A percentile compares a stretch with the other conserved stretches of the same genome.
These are phyloP conservation scores for Bubalus kerabau DNA, from an alignment of 2,113 vertebrate genomes.

Conservation along the genomic window DNA sequence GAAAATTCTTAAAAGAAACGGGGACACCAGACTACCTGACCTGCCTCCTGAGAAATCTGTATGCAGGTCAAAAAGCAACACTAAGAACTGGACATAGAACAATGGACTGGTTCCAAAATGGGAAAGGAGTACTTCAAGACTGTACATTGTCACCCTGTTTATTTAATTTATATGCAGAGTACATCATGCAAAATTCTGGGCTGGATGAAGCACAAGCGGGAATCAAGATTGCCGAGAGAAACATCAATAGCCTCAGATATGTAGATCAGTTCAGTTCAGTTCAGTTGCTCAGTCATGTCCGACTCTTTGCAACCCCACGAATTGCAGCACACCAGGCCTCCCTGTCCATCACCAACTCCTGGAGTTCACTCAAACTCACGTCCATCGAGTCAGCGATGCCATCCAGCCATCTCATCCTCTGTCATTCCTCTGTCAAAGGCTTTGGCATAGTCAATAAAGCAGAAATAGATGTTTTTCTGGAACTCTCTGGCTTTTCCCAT, in stretches of 20 bases:
- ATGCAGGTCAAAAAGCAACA: background rate
- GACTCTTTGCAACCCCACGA: rapidly evolving
- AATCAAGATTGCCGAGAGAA: background rate
- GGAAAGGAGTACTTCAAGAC: background rate
- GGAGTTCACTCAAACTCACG: too few species aligned
- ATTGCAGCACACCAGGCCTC: too few species aligned
- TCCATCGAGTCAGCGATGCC: rapidly evolving
- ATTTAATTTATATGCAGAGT: background rate
- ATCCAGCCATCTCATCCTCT: too few species aligned
- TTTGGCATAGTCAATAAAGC: too few species aligned
- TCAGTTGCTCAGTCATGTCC: rapidly evolving
- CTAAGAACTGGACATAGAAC: background rate
- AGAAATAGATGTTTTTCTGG: too few species aligned
- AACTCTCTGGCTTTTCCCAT: too few species aligned
- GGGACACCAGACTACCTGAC: background rate
- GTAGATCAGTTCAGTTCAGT: background rate
- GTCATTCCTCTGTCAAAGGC: too few species aligned
- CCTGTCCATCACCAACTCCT: too few species aligned
- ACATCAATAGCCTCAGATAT: background rate
- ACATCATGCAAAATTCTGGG: background rate
- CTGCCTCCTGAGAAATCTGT: background rate
- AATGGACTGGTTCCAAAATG: background rate
- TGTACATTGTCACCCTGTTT: background rate
- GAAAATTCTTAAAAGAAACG: background rate
- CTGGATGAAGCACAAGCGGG: background rate